Conservation (phyloP, 2,797 vertebrate species). For the Paramormyrops hopkinsi region DNA sequence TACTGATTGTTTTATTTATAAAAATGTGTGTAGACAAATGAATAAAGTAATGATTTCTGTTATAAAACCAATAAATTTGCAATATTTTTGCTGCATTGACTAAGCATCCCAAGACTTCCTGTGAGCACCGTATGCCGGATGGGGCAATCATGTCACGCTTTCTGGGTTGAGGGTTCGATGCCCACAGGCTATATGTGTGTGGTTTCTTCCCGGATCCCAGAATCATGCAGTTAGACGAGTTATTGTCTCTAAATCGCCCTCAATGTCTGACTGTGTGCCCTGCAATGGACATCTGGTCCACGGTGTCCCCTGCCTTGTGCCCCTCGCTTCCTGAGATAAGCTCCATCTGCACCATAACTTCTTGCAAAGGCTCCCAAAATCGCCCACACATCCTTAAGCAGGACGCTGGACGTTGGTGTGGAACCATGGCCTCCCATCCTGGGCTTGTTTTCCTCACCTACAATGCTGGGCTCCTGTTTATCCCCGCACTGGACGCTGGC, state of each 20-base stretch:
- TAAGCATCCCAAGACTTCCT: neutral
- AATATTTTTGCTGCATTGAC: neutral
- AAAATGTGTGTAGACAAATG: neutral
- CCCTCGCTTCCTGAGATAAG: neutral
- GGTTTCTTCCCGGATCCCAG: neutral
- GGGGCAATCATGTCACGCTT: neutral
- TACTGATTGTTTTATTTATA: neutral
- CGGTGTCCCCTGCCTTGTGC: neutral
- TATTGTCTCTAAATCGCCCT: neutral
- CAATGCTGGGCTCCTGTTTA: constrained; percentile 33
- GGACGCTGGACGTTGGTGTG: neutral
- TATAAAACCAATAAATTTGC: neutral
- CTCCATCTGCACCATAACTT: neutral
- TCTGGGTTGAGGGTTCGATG: neutral
- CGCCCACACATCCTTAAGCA: neutral
- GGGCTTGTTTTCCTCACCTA: constrained; percentile 42
- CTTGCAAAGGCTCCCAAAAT: neutral
- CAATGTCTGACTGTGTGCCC: neutral
- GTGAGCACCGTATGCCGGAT: neutral
- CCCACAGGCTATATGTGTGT: neutral
- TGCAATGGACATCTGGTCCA: neutral
- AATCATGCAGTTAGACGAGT: neutral
- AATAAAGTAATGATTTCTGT: neutral
- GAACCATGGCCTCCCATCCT: neutral
- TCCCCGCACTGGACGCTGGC: constrained; percentile 31